Conservation (phyloP, 2,888 invertebrate genomes). For the Apodemia hepburni region DNA sequence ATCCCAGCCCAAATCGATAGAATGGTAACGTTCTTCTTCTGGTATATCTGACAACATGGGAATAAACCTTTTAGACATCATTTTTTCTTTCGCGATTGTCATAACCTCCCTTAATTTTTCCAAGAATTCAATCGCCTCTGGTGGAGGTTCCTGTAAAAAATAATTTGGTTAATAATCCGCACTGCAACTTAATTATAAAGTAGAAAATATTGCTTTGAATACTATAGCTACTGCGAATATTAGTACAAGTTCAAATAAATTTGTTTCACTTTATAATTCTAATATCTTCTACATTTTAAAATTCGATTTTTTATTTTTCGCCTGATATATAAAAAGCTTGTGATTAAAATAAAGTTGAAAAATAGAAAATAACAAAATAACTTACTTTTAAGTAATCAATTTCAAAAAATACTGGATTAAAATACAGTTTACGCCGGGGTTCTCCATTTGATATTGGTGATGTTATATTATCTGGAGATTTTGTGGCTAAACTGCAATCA, state of each 20-base stretch:
- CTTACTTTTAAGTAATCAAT: conserved; percentile 89
- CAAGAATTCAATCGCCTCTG: conserved; percentile 93
- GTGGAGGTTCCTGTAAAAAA: conserved; percentile 88
- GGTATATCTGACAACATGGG: conserved; percentile 90
- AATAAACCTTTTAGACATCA: conserved; percentile 88
- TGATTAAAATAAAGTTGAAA: too few species aligned
- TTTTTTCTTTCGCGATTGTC: conserved; percentile 92
- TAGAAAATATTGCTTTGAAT: neutral
- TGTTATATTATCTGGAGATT: conserved; percentile 42
- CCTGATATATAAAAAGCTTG: too few species aligned
- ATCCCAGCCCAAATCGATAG: conserved; percentile 72
- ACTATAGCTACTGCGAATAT: neutral
- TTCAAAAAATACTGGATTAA: conserved; percentile 95
- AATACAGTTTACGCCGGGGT: conserved; percentile 88
- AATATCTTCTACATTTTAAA: too few species aligned
- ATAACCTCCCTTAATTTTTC: conserved; percentile 94
- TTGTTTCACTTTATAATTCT: too few species aligned
- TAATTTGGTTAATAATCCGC: neutral
- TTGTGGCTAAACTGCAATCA: conserved; percentile 58
- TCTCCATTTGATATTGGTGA: conserved; percentile 55
- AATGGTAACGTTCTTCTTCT: conserved; percentile 84
- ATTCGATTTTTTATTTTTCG: too few species aligned
- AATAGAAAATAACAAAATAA: conserved; percentile 21
- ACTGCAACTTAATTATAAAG: neutral
- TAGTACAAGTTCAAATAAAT: neutral